phyloP scores from a whole-genome alignment of 2,888 invertebrate species.

The Xylota segnis region DNA sequence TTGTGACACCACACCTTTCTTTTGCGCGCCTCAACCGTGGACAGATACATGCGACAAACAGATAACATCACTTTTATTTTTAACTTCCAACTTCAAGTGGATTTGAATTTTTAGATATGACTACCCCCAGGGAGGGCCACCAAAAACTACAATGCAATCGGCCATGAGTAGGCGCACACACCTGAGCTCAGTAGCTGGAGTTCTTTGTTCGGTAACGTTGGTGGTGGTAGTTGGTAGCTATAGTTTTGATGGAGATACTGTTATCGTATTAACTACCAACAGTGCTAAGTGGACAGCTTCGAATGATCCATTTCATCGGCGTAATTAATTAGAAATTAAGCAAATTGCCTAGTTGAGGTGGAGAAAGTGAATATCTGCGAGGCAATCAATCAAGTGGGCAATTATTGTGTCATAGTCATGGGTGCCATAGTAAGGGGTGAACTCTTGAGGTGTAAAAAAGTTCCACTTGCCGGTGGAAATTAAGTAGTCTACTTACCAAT shows the following conservation, averaged over 20 bases:
- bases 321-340: conserved; percentile 64
- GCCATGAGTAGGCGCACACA: conserved; percentile 33
- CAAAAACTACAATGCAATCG: background rate
- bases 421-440: conserved; percentile 10
- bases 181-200: conserved; percentile 26
- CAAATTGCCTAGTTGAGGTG: conserved; percentile 36
- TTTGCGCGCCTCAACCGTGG: conserved; percentile 63
- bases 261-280: conserved; percentile 34
- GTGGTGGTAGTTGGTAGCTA: conserved; percentile 18
- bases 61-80: conserved; percentile 67
- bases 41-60: conserved; percentile 56
- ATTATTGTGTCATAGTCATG: conserved; percentile 46
- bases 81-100: conserved; percentile 56
- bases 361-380: conserved; percentile 48
- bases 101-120: conserved; percentile 39
- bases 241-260: conserved; percentile 44
- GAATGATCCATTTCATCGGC: conserved; percentile 51
- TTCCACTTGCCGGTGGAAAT: background rate
- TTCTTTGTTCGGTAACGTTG: conserved; percentile 18
- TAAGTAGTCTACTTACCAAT: background rate
- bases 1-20: conserved; percentile 66
- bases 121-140: conserved; percentile 48
- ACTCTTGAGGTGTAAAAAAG: conserved; percentile 13
- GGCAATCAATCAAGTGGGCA: conserved; percentile 49
- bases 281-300: conserved; percentile 53